Conservation (phyloP, 1,140 invertebrate genomes). For the Zaprionus capensis region DNA sequence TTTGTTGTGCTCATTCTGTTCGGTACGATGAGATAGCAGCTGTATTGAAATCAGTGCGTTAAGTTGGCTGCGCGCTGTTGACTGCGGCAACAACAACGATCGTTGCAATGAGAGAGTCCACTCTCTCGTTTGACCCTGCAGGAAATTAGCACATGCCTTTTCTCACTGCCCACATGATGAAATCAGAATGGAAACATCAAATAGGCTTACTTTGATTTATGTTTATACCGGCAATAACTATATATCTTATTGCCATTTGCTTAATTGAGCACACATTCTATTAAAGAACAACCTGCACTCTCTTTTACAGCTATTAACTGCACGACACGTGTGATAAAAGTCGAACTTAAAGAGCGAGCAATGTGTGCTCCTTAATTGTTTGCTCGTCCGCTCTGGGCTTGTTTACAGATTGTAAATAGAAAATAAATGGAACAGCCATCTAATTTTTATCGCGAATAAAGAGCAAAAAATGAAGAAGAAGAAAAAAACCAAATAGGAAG, state of each 20-base stretch:
- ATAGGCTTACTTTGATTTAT: conserved; percentile 5
- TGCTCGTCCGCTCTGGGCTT: conserved; percentile 15
- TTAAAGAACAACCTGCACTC: neutral
- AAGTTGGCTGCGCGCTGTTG: neutral
- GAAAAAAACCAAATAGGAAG: neutral
- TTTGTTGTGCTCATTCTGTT: neutral
- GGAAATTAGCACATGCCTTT: neutral
- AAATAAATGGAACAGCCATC: conserved; percentile 46
- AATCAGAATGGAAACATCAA: neutral
- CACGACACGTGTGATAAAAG: conserved; percentile 3
- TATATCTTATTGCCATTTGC: neutral
- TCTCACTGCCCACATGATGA: neutral
- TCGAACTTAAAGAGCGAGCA: conserved; percentile 1
- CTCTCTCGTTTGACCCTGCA: neutral
- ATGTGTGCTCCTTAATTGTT: conserved; percentile 37
- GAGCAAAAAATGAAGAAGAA: conserved; percentile 3
- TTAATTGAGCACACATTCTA: neutral
- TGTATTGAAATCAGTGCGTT: neutral
- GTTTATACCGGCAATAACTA: neutral
- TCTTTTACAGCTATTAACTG: neutral
- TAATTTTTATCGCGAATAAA: conserved; percentile 45
- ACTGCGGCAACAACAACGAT: neutral
- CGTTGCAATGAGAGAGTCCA: neutral
- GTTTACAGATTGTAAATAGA: conserved; percentile 52
- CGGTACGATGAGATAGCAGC: neutral